phyloP scores from a whole-genome alignment of 2,888 invertebrate species.

The Eupeodes luniger region DNA sequence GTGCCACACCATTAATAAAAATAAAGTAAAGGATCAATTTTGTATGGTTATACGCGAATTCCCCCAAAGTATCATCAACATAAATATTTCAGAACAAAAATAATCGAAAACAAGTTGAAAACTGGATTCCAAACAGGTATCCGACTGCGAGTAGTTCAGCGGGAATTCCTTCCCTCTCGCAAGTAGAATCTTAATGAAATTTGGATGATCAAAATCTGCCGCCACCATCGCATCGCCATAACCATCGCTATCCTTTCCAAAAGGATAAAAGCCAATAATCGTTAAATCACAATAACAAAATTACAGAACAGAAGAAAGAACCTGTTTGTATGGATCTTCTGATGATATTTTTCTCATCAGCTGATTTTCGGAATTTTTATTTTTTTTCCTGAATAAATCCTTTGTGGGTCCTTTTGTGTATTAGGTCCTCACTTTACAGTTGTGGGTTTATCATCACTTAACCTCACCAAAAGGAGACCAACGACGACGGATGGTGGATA shows the following conservation, averaged over 20 bases:
- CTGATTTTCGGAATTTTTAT: constrained; percentile 64
- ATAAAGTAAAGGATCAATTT: constrained; percentile 42
- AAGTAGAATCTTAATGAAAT: constrained; percentile 49
- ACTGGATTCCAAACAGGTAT: constrained; percentile 57
- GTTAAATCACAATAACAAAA: constrained; percentile 62
- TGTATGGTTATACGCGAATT: constrained; percentile 24
- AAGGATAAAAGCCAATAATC: constrained; percentile 65
- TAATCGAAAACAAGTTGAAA: constrained; percentile 8
- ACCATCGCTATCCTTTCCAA: neutral
- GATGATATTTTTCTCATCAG: constrained; percentile 53
- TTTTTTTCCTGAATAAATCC: constrained; percentile 36
- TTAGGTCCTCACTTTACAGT: constrained; percentile 48
- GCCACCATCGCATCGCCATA: neutral
- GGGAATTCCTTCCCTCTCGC: constrained; percentile 23
- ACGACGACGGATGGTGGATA: constrained; percentile 47
- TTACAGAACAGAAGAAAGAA: constrained; percentile 13
- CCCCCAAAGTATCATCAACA: constrained; percentile 49
- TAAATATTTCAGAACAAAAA: constrained; percentile 24
- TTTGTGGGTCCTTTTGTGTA: constrained; percentile 61
- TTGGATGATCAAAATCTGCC: constrained; percentile 57
- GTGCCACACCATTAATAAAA: constrained; percentile 55
- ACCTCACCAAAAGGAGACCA: constrained; percentile 46
- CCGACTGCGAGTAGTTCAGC: neutral
- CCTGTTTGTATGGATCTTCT: constrained; percentile 41
- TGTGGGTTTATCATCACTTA: constrained; percentile 71